These are phyloP conservation scores for Cheirogaleus major DNA, from an alignment of 2,797 vertebrate genomes.

Conservation along the genomic window DNA sequence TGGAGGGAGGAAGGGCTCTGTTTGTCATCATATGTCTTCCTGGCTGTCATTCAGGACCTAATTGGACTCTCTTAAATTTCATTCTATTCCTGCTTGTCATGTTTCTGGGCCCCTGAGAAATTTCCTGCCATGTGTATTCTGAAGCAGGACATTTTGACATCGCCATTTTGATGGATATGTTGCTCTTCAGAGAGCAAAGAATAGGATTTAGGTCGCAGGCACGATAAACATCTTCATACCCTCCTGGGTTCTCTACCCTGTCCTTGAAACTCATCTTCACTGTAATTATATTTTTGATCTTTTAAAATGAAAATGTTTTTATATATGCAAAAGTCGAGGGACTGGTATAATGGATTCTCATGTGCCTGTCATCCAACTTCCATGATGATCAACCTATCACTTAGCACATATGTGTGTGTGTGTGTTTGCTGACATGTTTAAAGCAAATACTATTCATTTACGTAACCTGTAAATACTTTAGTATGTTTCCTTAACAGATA, in stretches of 20 bases:
- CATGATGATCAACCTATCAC: neutral
- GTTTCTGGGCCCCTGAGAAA: slow-evolving; percentile 36
- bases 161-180: slow-evolving; percentile 22
- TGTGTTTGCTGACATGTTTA: neutral
- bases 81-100: slow-evolving; percentile 46
- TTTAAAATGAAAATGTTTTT: neutral
- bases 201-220: neutral
- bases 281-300: neutral
- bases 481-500: neutral
- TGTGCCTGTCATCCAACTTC: neutral
- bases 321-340: neutral
- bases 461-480: slow-evolving; percentile 9
- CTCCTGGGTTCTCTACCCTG: neutral
- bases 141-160: slow-evolving; percentile 29
- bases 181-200: slow-evolving; percentile 20
- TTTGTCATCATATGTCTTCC: slow-evolving; percentile 45
- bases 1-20: slow-evolving; percentile 26
- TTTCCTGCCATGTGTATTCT: slow-evolving; percentile 46
- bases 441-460: neutral
- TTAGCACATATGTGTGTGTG: neutral
- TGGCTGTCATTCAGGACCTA: slow-evolving; percentile 60
- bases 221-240: neutral
- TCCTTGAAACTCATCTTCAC: neutral
- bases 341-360: neutral
- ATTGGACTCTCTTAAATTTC: slow-evolving; percentile 53